Conservation (phyloP, 2,113 vertebrate species). For the Leucosticte australis region DNA sequence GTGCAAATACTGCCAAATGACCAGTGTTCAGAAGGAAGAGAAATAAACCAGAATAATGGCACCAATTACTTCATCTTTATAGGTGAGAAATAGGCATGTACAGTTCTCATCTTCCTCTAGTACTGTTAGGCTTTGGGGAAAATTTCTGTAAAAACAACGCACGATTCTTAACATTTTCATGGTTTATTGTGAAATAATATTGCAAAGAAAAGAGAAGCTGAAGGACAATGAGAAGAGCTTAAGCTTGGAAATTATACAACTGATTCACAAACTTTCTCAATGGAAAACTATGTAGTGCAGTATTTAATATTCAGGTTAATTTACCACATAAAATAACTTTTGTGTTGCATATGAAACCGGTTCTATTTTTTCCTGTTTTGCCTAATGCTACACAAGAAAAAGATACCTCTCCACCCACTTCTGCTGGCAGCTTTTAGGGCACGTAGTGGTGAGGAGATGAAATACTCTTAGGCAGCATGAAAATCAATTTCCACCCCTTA, state of each 20-base stretch:
- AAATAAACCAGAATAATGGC: not conserved
- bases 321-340: not conserved
- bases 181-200: not conserved
- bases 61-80: not conserved
- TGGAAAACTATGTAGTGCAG: not conserved
- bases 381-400: not conserved
- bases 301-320: conserved; percentile 5
- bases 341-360: not conserved
- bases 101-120: not conserved
- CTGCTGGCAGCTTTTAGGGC: not conserved
- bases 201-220: not conserved
- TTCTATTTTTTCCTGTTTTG: not conserved
- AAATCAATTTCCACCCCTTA: not conserved
- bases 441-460: not conserved
- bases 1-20: not conserved
- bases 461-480: not conserved
- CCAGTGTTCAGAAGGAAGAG: not conserved
- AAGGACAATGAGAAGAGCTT: not conserved
- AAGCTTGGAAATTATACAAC: not conserved
- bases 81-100: not conserved
- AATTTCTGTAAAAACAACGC: not conserved
- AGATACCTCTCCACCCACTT: not conserved
- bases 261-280: not conserved
- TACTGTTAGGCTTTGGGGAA: not conserved
- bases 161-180: not conserved